Percentiles rank a stretch among this genome's conserved stretches.
Evolutionary conservation across 2,113 vertebrate genomes (phyloP).

Genomic region (Machaerirhynchus nigripectus): DNA sequence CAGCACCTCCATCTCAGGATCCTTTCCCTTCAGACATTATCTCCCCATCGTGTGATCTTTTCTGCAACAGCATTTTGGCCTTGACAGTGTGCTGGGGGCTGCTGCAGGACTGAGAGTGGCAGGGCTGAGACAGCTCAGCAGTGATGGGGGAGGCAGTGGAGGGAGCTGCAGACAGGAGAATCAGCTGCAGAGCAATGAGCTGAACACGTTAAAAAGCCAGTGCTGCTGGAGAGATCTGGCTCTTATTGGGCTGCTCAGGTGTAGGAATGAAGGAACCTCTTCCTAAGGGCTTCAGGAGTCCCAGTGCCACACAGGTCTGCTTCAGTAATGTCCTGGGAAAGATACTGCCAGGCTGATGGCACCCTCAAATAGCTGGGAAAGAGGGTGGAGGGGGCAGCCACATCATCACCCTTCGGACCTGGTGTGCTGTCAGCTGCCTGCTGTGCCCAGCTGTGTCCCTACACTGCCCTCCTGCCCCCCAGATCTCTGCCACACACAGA

Average conservation of each 20-base stretch:
- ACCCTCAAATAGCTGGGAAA: not conserved
- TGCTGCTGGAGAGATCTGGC: not conserved
- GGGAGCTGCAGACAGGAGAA: not conserved
- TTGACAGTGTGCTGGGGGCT: not conserved
- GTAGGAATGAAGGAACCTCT: not conserved
- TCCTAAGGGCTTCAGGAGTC: not conserved
- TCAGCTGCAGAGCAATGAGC: not conserved
- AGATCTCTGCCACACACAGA: not conserved
- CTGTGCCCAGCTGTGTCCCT: not conserved
- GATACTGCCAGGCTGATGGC: not conserved
- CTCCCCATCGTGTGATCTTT: not conserved
- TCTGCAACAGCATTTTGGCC: not conserved
- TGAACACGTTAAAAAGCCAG: not conserved
- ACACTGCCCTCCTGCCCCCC: not conserved
- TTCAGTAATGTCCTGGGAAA: not conserved
- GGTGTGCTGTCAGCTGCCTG: not conserved
- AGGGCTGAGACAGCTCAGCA: not conserved
- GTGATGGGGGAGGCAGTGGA: not conserved
- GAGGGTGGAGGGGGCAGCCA: not conserved
- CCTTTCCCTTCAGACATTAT: not conserved
- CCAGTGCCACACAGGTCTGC: not conserved
- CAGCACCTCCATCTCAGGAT: not conserved
- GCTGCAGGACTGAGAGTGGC: not conserved
- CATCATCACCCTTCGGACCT: not conserved
- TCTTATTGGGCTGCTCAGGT: not conserved